Evolutionary conservation across 2,113 vertebrate genomes (phyloP), one percentile per base, ranked within the genome.

Genomic region (Halcyon senegalensis): DNA sequence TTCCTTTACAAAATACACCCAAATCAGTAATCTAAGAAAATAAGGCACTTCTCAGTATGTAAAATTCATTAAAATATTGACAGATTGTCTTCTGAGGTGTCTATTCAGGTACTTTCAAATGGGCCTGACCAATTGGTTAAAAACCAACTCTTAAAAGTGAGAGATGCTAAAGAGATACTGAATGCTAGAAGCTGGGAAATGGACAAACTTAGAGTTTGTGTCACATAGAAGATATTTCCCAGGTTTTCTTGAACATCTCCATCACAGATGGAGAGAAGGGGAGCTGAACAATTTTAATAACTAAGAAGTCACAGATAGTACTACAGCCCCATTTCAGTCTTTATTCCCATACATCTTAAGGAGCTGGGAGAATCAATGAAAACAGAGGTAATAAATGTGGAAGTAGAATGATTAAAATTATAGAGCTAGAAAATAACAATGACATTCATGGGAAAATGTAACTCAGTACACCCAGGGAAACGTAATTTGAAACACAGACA

Each of bases 371-470:
- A 58, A 93, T 87, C 59, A 91, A 44, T 56, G 58, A 89, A 93
- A 83, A 75, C 27, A 68, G 30, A 84, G 59, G 41, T 66, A 94
- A 84, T 76, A 89, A 72, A 82, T 21, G 25, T 43, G 72, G 63
- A 89, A 84, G 43, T 24, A 72, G 27, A 58, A 44, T 79, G 87
- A 92, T 85, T 94, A 85, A 89, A 95, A 93, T 82, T 83, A 87
- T 79, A 64, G 74, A 87, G 55, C 81, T 93, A 62, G 76, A 96
- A 93, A 95, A 85, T 76, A 92, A 72, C 88, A 87, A 68, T 79
- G 58, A 70, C 70, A 76, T 95, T 95, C 96, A 92, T 96, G 96
- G 94, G 96, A 96, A 97, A 97, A 95, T 96, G 89, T 96, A 97
- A 96, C 58, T 51, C 70, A 85, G 91, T 94, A 94, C 70, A 95